Percentiles rank a stretch among this genome's conserved stretches.
These are phyloP conservation scores for Diabrotica undecimpunctata DNA, from an alignment of 1,140 invertebrate genomes.

Conservation along the genomic window DNA sequence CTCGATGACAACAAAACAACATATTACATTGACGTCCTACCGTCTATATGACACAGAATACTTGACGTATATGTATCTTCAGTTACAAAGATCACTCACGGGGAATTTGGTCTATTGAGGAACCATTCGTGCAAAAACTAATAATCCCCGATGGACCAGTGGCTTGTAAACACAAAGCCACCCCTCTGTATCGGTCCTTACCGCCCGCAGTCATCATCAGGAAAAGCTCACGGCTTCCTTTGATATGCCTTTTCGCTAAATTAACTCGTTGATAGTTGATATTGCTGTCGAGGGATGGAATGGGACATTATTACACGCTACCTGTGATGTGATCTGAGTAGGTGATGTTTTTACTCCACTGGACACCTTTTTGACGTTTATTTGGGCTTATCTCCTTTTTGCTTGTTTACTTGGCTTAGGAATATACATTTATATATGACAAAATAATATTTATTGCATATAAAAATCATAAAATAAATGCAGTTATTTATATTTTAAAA, in stretches of 20 bases:
- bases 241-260: slow-evolving; percentile 14
- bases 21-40: slow-evolving; percentile 6
- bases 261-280: slow-evolving; percentile 10
- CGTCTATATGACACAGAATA: slow-evolving; percentile 6
- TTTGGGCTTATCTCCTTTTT: slow-evolving; percentile 13
- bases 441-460: too few species aligned
- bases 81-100: slow-evolving; percentile 14
- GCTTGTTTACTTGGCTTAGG: too few species aligned
- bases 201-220: slow-evolving; percentile 13
- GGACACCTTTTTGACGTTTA: slow-evolving; percentile 15
- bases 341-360: slow-evolving; percentile 1
- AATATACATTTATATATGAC: too few species aligned
- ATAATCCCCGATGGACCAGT: slow-evolving; percentile 20
- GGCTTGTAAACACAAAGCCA: slow-evolving; percentile 18
- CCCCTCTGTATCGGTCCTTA: slow-evolving; percentile 5
- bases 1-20: slow-evolving; percentile 6
- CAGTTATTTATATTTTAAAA: too few species aligned
- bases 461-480: too few species aligned
- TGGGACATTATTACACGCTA: not conserved
- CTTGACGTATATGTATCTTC: slow-evolving; percentile 13
- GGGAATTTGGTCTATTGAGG: slow-evolving; percentile 15
- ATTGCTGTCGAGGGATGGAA: slow-evolving; percentile 8
- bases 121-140: slow-evolving; percentile 14
- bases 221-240: slow-evolving; percentile 9
- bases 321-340: slow-evolving; percentile 2